These are phyloP conservation scores for Heliconius aoede DNA, from an alignment of 2,888 invertebrate genomes.

Conservation along the genomic window DNA sequence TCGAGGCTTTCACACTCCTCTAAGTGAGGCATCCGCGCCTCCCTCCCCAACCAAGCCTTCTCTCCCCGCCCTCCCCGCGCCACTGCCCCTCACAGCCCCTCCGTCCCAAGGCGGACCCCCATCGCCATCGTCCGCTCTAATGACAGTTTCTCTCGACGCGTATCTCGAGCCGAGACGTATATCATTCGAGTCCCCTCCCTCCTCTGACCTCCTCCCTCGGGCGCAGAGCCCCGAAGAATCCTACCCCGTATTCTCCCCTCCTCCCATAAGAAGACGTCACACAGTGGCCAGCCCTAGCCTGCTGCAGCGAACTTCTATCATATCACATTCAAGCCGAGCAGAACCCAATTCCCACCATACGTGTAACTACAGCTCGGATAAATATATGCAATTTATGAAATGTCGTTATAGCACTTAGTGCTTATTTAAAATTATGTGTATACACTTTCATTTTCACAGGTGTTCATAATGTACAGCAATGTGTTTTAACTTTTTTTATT, in stretches of 20 bases:
- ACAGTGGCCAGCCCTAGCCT: constrained; percentile 76
- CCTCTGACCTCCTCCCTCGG: constrained; percentile 87
- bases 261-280: constrained; percentile 89
- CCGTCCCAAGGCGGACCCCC: constrained; percentile 81
- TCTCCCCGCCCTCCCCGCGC: constrained; percentile 60
- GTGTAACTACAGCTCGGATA: constrained; percentile 86
- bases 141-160: constrained; percentile 93
- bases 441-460: constrained; percentile 45
- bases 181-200: constrained; percentile 90
- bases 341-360: constrained; percentile 92
- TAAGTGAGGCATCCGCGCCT: constrained; percentile 84
- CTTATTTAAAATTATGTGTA: constrained; percentile 34
- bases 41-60: constrained; percentile 71
- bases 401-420: constrained; percentile 8
- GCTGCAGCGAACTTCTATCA: constrained; percentile 88
- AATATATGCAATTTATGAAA: constrained; percentile 3
- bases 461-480: constrained; percentile 78
- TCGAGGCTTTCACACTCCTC: constrained; percentile 91
- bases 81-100: constrained; percentile 68
- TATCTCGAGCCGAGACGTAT: constrained; percentile 93
- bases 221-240: constrained; percentile 90
- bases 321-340: constrained; percentile 90
- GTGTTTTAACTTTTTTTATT: constrained; percentile 54
- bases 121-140: constrained; percentile 92
- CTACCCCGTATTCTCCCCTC: constrained; percentile 93